Base-by-base conservation (phyloP, 2,113 vertebrate species). In the Gadus chalcogrammus region DNA sequence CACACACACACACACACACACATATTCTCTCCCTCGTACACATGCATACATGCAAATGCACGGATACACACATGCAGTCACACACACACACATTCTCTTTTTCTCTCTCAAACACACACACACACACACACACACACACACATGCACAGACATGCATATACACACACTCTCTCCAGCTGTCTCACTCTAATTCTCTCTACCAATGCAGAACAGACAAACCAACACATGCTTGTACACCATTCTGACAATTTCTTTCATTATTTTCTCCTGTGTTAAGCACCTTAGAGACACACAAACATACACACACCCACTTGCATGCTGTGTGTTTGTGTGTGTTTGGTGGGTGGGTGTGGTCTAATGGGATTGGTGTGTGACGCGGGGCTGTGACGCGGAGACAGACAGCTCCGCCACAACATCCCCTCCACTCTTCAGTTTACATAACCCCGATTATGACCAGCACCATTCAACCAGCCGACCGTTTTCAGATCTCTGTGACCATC, bases 401-500 rank as follows among this genome's bases (percentile, higher is more conserved):
- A n/a, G 60, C 75, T 62, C 63, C 64, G 55, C 63, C 61, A 63
- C 76, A 66, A 24, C 76, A 58, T 71, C 28, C 9, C 80, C 83
- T 71, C 82, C 68, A 53, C 77, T 87, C 48, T 71, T 85, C 85
- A 83, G 82, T 87, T 90, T 88, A 90, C 84, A 87, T 90, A 90
- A 90, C 89, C 84, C 85, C n/a, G 87, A 89, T 89, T 88, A 89
- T 82, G 81, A 87, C 81, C 86, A 76, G 31, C 73, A 84, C 79
- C 84, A 84, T 88, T 83, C 79, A 88, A 77, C 82, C 86, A 83
- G 81, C 81, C 77, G 58, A 72, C 52, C 68, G 84, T 81, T 81
- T 86, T 85, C 84, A 71, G 81, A 74, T 76, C 82, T 72, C 76
- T 65, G 65, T 79, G 85, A 88, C 91, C 94, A 95, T 95, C 94